Base-by-base conservation (phyloP, 2,888 invertebrate genomes). In the Melanotus villosus region DNA sequence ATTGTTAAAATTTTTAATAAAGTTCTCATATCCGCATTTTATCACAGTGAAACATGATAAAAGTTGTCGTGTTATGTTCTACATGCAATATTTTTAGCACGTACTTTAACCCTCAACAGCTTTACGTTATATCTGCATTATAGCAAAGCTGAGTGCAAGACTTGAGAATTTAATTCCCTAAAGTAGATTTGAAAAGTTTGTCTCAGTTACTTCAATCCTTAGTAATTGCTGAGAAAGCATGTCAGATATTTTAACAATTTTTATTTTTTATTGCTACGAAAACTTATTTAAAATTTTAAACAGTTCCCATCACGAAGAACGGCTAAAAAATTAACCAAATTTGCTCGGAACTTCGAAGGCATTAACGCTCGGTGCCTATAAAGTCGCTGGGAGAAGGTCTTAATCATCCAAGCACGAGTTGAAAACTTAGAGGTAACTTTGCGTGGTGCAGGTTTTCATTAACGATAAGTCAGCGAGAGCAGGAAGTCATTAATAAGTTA, bases 401-500 rank as follows among this genome's bases (percentile, higher is more conserved):
- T 64, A 64, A 64, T 26, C 64, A 43, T 54, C 64, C 23, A 26
- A 56, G 64, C 54, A 56, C 64, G 43, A 50, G 38, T 43, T 50
- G 41, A 18, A 56, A 64, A 64, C 26, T 62, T 34, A 50, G 43
- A 16, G 26, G 41, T n/a, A 56, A 64, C 54, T 56, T 54, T 64
- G 41, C 64, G 43, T 64, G 34, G 47, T 64, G 18, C 58, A 36
- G 56, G 45, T 45, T 52, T 60, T 52, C 54, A 59, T 67, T 60
- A 60, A 32, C 38, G 60, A 26, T 45, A 62, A 58, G 47, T 50
- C 21, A 52, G 47, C 21, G 38, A 45, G 47, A 65, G 45, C 18
- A 58, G 43, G 21, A 59, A 63, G 50, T 52, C 38, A 32, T 70
- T 68, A 67, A 68, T 54, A 69, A 75, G 71, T 81, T 80, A 88